Percentiles rank a stretch among this genome's conserved stretches.
These are phyloP conservation scores for Sander lucioperca DNA, from an alignment of 2,113 vertebrate species.

Conservation along the genomic window DNA sequence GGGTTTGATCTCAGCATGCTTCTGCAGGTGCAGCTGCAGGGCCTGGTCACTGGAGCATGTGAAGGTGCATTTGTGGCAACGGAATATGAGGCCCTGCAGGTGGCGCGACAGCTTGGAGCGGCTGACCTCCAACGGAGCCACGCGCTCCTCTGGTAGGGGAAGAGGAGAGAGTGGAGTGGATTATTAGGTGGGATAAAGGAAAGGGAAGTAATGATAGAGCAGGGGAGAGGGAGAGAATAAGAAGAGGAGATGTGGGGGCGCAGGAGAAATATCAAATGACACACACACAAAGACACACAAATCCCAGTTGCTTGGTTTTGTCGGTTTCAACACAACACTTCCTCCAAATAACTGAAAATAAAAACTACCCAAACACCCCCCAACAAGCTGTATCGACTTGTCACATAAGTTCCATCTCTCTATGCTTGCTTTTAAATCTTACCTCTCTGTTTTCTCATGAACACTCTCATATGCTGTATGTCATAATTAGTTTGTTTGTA, in stretches of 20 bases:
- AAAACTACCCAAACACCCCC: background rate
- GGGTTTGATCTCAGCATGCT: conserved; percentile 95
- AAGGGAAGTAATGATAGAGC: background rate
- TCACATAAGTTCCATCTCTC: background rate
- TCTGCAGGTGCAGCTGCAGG: conserved; percentile 95
- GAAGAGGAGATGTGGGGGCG: background rate
- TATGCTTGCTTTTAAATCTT: background rate
- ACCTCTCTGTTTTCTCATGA: background rate
- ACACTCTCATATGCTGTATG: background rate
- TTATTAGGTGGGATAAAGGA: background rate
- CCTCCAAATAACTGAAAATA: conserved; percentile 1
- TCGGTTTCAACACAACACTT: conserved; percentile 26
- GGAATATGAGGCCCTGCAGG: conserved; percentile 95
- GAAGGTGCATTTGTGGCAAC: conserved; percentile 98
- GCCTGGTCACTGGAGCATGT: conserved; percentile 96
- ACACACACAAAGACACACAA: background rate
- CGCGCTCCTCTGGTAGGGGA: conserved; percentile 91
- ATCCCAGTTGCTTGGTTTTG: conserved; percentile 25
- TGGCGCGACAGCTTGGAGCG: conserved; percentile 97
- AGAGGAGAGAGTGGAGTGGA: background rate
- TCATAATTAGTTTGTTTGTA: too few species aligned
- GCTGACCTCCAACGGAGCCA: conserved; percentile 96
- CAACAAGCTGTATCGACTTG: background rate
- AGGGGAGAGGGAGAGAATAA: background rate
- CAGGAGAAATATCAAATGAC: conserved; percentile 16